These are phyloP conservation scores for Bombus vancouverensis DNA, from an alignment of 1,140 invertebrate genomes.

Conservation along the genomic window DNA sequence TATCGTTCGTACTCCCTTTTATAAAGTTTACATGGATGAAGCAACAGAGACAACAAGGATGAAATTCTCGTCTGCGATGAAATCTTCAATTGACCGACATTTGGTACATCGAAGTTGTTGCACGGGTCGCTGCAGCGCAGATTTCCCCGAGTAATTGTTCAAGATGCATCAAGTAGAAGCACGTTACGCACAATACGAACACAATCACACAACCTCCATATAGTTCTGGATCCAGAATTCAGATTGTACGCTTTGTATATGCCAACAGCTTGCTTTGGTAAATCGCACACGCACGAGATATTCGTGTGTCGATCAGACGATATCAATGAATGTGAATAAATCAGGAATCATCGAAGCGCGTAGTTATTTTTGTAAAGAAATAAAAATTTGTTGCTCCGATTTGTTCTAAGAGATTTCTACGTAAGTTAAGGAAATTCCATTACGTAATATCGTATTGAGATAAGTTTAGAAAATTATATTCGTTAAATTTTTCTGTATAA, in stretches of 20 bases:
- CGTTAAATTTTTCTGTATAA: too few relatives aligned
- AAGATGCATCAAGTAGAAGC: constrained; percentile 16
- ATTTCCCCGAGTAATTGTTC: constrained; percentile 38
- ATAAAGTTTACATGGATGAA: too few relatives aligned
- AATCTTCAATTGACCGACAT: constrained; percentile 14
- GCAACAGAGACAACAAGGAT: background rate
- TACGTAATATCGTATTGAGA: background rate
- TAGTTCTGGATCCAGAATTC: background rate
- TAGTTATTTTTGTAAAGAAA: background rate
- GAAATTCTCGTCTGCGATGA: background rate
- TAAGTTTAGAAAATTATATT: background rate
- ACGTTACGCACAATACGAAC: background rate
- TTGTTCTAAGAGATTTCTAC: background rate
- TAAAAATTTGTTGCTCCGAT: background rate
- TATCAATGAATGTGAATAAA: background rate
- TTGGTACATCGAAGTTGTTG: constrained; percentile 5
- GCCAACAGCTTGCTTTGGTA: background rate
- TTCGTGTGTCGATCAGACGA: background rate
- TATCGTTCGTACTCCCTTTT: background rate
- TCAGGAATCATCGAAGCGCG: background rate
- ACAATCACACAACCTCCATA: background rate
- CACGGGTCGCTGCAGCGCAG: background rate
- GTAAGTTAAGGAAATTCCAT: background rate
- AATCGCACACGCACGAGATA: too few relatives aligned
- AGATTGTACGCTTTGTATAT: background rate